phyloP scores from a whole-genome alignment of 2,113 vertebrate species.

The Gasterosteus aculeatus region DNA sequence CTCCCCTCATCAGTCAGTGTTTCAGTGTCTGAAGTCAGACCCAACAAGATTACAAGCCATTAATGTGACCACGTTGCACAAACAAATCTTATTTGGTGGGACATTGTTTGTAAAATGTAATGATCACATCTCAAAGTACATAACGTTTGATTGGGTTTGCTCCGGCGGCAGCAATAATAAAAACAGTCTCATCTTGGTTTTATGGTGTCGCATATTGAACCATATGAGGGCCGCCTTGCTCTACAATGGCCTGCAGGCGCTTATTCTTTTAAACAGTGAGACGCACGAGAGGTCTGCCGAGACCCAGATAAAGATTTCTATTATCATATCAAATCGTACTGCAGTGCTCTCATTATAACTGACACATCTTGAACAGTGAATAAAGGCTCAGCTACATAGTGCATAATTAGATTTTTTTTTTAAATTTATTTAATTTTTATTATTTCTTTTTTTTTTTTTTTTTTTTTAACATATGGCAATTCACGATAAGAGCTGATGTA shows the following conservation, averaged over 20 bases:
- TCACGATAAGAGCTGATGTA: constrained; percentile 72
- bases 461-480: constrained; percentile 68
- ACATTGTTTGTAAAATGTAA: constrained; percentile 73
- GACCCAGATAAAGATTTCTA: constrained; percentile 78
- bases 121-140: constrained; percentile 72
- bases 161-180: constrained; percentile 71
- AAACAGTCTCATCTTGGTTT: constrained; percentile 78
- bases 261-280: constrained; percentile 64
- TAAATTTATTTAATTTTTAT: constrained; percentile 9
- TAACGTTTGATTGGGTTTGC: constrained; percentile 71
- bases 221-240: constrained; percentile 66
- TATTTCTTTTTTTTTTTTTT: constrained; percentile 33
- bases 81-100: constrained; percentile 62
- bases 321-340: constrained; percentile 80
- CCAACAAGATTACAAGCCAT: constrained; percentile 66
- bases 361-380: constrained; percentile 74
- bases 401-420: constrained; percentile 78
- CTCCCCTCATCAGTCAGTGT: constrained; percentile 41
- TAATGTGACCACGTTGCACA: constrained; percentile 42
- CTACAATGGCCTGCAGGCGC: constrained; percentile 70
- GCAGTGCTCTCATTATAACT: constrained; percentile 75
- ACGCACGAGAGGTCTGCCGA: constrained; percentile 69
- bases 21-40: constrained; percentile 48
- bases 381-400: constrained; percentile 74
- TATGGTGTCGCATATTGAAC: constrained; percentile 80